A percentile compares a stretch with the other conserved stretches of the same genome.
These are phyloP conservation scores for Dione juno DNA, from an alignment of 2,888 invertebrate species.

Conservation along the genomic window DNA sequence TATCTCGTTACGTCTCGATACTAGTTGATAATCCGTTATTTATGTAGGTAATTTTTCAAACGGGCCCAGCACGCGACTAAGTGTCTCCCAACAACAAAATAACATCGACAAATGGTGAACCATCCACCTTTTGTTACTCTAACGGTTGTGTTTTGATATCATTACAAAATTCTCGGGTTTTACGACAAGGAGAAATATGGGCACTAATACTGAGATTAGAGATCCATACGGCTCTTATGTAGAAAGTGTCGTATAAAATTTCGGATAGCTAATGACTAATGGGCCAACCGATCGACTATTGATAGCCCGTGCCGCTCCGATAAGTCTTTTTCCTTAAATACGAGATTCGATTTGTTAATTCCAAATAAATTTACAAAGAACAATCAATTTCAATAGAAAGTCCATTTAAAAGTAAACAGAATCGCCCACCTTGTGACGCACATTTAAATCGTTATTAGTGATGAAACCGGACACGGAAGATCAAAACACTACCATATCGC, in stretches of 20 bases:
- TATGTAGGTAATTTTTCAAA: conserved; percentile 76
- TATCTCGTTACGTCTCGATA: conserved; percentile 76
- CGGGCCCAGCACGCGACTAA: conserved; percentile 69
- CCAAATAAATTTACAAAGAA: conserved; percentile 51
- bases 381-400: conserved; percentile 51
- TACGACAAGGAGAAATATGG: conserved; percentile 74
- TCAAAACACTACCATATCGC: conserved; percentile 64
- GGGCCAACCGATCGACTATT: conserved; percentile 58
- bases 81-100: conserved; percentile 60
- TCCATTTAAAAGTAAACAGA: conserved; percentile 53
- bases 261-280: conserved; percentile 62
- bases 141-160: conserved; percentile 80
- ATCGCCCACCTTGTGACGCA: conserved; percentile 63
- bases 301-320: conserved; percentile 50
- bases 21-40: conserved; percentile 81
- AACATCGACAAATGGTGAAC: conserved; percentile 59
- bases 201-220: conserved; percentile 70
- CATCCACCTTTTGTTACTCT: conserved; percentile 74
- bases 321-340: conserved; percentile 39
- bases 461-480: conserved; percentile 66
- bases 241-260: conserved; percentile 64
- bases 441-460: conserved; percentile 57
- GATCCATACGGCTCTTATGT: conserved; percentile 64
- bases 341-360: conserved; percentile 49
- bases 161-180: conserved; percentile 72